These are phyloP conservation scores for Diplolepis rosae DNA, from an alignment of 2,888 invertebrate genomes.

Conservation along the genomic window DNA sequence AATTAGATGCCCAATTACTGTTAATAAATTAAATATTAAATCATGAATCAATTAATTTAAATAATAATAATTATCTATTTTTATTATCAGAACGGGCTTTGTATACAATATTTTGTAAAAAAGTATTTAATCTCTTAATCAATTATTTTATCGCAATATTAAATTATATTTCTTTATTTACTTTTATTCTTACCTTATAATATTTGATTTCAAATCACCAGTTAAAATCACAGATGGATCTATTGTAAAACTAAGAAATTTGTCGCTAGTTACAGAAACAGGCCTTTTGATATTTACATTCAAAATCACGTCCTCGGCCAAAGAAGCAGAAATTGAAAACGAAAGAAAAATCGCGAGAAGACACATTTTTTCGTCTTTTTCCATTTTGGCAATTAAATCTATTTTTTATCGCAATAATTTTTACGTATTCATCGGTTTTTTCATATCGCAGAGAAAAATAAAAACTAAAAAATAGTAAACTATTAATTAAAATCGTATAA, in stretches of 20 bases:
- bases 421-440: neutral
- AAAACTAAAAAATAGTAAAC: neutral
- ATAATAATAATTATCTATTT: no score
- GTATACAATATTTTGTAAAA: neutral
- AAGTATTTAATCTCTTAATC: neutral
- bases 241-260: slow-evolving; percentile 84
- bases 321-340: slow-evolving; percentile 32
- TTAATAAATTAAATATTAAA: no score
- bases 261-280: slow-evolving; percentile 80
- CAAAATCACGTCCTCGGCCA: slow-evolving; percentile 75
- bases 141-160: neutral
- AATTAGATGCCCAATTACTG: no score
- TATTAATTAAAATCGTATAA: neutral
- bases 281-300: slow-evolving; percentile 79
- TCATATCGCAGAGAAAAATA: neutral
- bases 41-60: no score
- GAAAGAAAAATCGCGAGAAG: slow-evolving; percentile 31
- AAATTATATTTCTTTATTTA: neutral
- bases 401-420: neutral
- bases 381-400: slow-evolving; percentile 31
- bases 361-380: neutral
- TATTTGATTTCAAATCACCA: slow-evolving; percentile 60
- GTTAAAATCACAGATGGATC: slow-evolving; percentile 80
- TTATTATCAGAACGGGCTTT: no score
- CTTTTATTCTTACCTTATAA: slow-evolving; percentile 73